A percentile compares a stretch with the other conserved stretches of the same genome.
phyloP scores from a whole-genome alignment of 2,113 vertebrate species.

The Laterallus jamaicensis region DNA sequence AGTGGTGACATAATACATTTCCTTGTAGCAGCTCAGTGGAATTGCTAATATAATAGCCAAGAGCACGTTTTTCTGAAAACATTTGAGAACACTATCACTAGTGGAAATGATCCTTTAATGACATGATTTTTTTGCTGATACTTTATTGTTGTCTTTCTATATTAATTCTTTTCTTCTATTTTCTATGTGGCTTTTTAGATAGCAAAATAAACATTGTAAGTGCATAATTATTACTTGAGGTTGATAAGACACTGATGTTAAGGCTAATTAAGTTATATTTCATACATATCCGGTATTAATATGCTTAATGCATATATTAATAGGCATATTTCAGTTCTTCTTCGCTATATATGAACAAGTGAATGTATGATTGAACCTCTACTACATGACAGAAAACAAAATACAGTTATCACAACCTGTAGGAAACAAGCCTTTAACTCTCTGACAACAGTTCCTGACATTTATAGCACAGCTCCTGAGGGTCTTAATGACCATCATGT shows the following conservation, averaged over 20 bases:
- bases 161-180: neutral
- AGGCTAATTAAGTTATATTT: neutral
- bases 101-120: constrained; percentile 5
- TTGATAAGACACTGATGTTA: neutral
- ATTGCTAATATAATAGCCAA: constrained; percentile 30
- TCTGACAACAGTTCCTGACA: constrained; percentile 66
- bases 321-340: neutral
- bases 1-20: constrained; percentile 3
- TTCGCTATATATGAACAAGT: neutral
- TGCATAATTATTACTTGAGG: neutral
- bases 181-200: fast-evolving
- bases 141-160: neutral
- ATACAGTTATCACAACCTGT: neutral
- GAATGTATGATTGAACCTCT: neutral
- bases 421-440: constrained; percentile 58
- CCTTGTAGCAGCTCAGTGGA: neutral
- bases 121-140: neutral
- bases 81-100: neutral
- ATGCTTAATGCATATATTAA: neutral
- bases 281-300: neutral
- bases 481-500: constrained; percentile 70
- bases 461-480: constrained; percentile 69
- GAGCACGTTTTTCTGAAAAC: constrained; percentile 6
- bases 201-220: neutral
- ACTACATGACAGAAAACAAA: constrained; percentile 15